A percentile compares a stretch with the other conserved stretches of the same genome.
Conservation (phyloP, 2,113 vertebrate species). For the Mandrillus leucophaeus region DNA sequence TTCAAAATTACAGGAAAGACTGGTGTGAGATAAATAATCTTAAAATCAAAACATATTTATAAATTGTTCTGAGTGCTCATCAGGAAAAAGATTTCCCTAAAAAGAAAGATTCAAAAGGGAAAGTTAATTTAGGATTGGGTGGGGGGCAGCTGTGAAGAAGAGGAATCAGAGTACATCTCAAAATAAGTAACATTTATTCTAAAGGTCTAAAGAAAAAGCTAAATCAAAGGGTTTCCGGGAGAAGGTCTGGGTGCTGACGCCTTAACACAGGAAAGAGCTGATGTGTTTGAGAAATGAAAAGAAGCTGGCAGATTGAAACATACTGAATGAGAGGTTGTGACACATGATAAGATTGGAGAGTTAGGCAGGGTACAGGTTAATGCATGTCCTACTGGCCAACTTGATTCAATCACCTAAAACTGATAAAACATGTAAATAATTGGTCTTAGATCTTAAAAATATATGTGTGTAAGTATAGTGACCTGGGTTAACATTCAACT, state of each 20-base stretch:
- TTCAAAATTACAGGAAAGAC: not conserved
- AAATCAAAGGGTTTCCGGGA: not conserved
- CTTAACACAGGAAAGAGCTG: not conserved
- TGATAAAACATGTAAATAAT: not conserved
- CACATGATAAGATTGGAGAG: not conserved
- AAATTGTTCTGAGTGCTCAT: not conserved
- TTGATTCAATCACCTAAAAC: not conserved
- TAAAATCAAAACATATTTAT: not conserved
- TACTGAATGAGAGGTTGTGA: not conserved
- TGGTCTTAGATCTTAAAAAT: not conserved
- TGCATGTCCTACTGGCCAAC: not conserved
- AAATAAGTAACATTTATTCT: not conserved
- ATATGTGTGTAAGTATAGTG: not conserved
- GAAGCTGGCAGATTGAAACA: not conserved
- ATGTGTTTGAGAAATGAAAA: not conserved
- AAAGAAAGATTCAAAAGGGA: not conserved
- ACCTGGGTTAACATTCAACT: not conserved
- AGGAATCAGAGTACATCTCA: not conserved
- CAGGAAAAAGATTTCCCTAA: not conserved
- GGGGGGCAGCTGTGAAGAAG: not conserved
- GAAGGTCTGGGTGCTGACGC: not conserved
- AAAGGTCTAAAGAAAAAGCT: not conserved
- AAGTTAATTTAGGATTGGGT: not conserved
- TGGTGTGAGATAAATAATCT: not conserved
- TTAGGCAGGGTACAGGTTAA: not conserved